Base-by-base conservation (phyloP, 1,140 invertebrate species). In the Procambarus clarkii region DNA sequence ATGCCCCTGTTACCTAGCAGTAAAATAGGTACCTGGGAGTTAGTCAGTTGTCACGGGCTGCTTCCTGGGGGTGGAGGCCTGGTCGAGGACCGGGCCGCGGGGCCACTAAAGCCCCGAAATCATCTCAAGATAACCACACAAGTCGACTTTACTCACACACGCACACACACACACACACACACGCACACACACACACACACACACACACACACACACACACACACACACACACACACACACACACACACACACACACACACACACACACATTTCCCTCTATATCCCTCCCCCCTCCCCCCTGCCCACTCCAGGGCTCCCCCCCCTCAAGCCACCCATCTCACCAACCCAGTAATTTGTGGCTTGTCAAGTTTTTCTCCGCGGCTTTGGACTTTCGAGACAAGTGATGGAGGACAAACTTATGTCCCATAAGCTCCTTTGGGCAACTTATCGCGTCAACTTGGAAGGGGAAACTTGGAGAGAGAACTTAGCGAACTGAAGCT, bases 341-440 rank as follows among this genome's bases (percentile, higher is more conserved):
- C 2, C 64, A 69, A 69, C 64, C 64, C 64, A 69, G 9, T 18
- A 69, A 50, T 24, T 58, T 81, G 79, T 81, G 76, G 76, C 45
- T 45, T 44, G 76, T 77, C 34, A 21, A 45, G 7, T 44, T 44
- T 77, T 44, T 44, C 8, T 44, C 8, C 24, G 76, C 45, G 76
- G 24, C 21, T 13, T 69, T 21, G 64, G 64, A 69, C 64, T 69
- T 69, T 77, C 45, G 0, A 44, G 76, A 77, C 34, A 77, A 77
- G 76, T 46, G 76, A 45, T 44, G 45, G 76, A 58, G 76, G 76
- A 46, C 76, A 77, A 77, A 77, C 34, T 77, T 77, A 77, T 77
- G 34, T 18, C 34, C 34, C 18, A 34, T 77, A 77, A 77, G 76
- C 34, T 77, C n/a, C 24, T 77, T 77, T 7, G 45, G 8, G 7